A percentile compares a stretch with the other conserved stretches of the same genome.
Evolutionary conservation across 2,113 vertebrate species (phyloP).

Genomic region (Scortum barcoo): DNA sequence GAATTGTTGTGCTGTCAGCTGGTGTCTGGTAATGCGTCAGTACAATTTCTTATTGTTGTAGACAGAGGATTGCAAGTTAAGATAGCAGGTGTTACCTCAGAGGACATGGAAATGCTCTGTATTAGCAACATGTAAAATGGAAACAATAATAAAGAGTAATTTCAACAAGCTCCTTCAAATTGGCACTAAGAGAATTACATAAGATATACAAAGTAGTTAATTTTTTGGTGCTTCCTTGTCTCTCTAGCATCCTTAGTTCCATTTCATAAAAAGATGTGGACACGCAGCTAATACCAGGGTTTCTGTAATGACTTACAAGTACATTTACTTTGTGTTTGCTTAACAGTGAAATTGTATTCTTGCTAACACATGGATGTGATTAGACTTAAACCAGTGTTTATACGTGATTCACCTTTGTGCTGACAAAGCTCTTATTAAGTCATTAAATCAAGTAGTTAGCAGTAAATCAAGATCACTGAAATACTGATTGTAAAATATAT

Average conservation of each 20-base stretch:
- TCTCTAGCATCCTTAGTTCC: background rate
- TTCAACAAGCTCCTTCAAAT: background rate
- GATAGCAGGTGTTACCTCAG: background rate
- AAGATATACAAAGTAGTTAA: no score
- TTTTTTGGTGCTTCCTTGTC: no score
- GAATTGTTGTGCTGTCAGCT: background rate
- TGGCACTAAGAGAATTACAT: background rate
- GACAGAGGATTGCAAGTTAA: background rate
- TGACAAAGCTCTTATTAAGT: background rate
- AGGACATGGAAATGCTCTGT: background rate
- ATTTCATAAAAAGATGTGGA: no score
- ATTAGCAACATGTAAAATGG: background rate
- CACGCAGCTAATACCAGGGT: background rate
- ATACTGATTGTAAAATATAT: background rate
- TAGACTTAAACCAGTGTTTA: background rate
- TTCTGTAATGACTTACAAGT: background rate
- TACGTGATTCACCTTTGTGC: background rate
- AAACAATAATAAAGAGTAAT: background rate
- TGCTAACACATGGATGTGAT: conserved; percentile 7
- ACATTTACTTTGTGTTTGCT: background rate
- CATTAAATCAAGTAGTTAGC: no score
- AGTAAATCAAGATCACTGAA: no score
- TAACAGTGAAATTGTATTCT: background rate
- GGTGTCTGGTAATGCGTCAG: background rate
- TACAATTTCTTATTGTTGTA: background rate